Evolutionary conservation across 1,140 invertebrate genomes (phyloP), one percentile per base, ranked within the genome.

Genomic region (Drosophila ficusphila): DNA sequence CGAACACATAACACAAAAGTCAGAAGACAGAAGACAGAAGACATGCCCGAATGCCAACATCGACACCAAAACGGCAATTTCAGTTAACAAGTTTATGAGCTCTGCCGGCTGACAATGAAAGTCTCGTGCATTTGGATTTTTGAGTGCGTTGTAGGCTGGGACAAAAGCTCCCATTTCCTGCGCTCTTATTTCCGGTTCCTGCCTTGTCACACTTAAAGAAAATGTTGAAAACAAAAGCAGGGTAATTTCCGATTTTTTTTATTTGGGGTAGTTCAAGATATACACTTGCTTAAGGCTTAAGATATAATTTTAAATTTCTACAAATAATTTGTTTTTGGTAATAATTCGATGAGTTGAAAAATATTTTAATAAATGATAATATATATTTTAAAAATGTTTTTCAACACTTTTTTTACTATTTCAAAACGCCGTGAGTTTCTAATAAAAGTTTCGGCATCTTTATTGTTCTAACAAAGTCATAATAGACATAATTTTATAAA

Each of bases 1-100:
- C 60, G 31, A 36, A 62, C 34, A 38, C 34, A 54, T 25, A 56
- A 46, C 58, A 71, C 42, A 76, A 56, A 77, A 52, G 58, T 51
- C 53, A 54, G 44, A 67, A 60, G 48, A 77, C 57, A 48, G 27
- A 42, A 64, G 21, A 12, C 31, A 33, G n/a, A 56, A 23, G 14
- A 41, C 60, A 72, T 34, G 25, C 21, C 11, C 21, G 33, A 61
- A 47, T 53, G 19, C 8, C 44, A 73, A 31, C 12, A 39, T 36
- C 54, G 53, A 53, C 47, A 60, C 21, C 47, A 52, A 79, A 69
- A 79, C 54, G 31, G 75, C 62, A 76, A 79, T 85, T 86, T 72
- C 48, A 60, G 69, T 79, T 85, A 85, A 76, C 79, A 76, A 85
- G 79, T 76, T 85, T 83, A 79, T 83, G 79, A 79, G 75, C 62